Percentiles rank a stretch among this genome's conserved stretches.
Conservation (phyloP, 2,797 vertebrate genomes). For the Etheostoma perlongum region DNA sequence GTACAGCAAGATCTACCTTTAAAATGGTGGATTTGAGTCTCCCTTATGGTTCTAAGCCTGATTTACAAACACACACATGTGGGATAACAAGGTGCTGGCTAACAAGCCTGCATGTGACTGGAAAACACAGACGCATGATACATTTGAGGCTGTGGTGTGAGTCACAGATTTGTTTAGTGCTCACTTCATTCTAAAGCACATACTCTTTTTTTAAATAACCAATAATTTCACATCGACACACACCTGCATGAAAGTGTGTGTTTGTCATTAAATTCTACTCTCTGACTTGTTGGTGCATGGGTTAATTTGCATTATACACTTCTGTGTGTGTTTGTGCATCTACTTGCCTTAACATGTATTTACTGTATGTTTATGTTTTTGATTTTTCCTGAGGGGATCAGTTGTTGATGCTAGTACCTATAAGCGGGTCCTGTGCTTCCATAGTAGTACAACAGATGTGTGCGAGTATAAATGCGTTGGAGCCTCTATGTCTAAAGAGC, state of each 20-base stretch:
- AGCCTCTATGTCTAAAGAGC: neutral
- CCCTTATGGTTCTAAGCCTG: conserved; percentile 13
- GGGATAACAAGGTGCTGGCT: neutral
- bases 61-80: conserved; percentile 30
- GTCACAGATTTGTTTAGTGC: neutral
- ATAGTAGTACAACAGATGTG: neutral
- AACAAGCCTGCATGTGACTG: conserved; percentile 18
- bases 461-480: neutral
- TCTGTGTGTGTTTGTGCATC: neutral
- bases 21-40: conserved; percentile 14
- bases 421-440: neutral
- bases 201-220: neutral
- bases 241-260: neutral
- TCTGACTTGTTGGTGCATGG: neutral
- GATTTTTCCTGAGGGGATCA: neutral
- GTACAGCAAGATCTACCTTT: conserved; percentile 32
- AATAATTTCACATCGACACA: neutral
- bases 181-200: neutral
- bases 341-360: neutral
- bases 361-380: neutral
- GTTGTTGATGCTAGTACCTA: neutral
- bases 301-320: neutral
- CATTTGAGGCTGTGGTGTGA: conserved; percentile 8
- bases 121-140: conserved; percentile 11
- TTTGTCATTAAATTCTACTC: neutral